A percentile compares a stretch with the other conserved stretches of the same genome.
Evolutionary conservation across 2,113 vertebrate species (phyloP).

Genomic region (Malurus elegans): DNA sequence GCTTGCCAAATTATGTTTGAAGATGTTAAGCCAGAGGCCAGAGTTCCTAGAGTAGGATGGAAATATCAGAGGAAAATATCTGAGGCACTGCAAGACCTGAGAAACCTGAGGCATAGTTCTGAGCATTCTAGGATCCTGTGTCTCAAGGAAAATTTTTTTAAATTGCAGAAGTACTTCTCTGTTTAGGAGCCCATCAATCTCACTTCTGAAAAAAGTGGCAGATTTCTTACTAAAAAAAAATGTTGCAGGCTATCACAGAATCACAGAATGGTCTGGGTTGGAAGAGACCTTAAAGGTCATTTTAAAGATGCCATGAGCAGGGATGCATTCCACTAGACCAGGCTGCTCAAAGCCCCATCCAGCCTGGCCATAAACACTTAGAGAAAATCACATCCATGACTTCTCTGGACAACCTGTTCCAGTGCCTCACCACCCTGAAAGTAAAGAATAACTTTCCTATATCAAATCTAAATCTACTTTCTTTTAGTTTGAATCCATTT

Average conservation of each 20-base stretch:
- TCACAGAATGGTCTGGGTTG: background rate
- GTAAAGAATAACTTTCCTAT: background rate
- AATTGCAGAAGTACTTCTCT: background rate
- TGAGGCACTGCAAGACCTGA: background rate
- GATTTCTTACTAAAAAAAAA: background rate
- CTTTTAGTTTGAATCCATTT: background rate
- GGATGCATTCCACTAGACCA: background rate
- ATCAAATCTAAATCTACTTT: background rate
- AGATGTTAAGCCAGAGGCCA: background rate
- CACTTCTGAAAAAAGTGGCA: background rate
- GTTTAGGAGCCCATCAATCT: background rate
- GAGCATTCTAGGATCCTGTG: background rate
- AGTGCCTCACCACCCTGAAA: background rate
- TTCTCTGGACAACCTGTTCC: background rate
- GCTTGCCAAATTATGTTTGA: background rate
- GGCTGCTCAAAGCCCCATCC: background rate
- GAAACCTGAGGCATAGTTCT: background rate
- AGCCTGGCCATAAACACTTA: background rate
- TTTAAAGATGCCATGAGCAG: too few species aligned
- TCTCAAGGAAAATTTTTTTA: background rate
- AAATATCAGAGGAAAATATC: background rate
- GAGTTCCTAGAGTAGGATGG: background rate
- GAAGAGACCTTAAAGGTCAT: background rate
- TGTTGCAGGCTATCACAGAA: background rate
- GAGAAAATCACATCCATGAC: background rate